Evolutionary conservation across 2,113 vertebrate species (phyloP).

Genomic region (Capricornis sumatraensis): DNA sequence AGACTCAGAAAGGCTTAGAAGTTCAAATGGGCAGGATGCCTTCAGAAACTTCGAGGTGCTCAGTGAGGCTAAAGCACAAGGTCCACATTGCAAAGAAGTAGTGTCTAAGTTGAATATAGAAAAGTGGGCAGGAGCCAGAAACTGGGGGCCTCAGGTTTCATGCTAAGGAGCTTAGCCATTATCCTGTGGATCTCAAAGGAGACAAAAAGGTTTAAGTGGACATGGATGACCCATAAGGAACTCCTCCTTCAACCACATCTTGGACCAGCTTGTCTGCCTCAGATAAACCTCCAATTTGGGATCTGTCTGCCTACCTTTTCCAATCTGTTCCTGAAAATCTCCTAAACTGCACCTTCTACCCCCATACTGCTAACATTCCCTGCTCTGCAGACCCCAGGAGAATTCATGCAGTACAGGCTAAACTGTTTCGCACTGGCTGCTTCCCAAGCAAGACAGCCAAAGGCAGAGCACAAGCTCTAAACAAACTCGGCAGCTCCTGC

Average conservation of each 20-base stretch:
- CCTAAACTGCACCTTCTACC: neutral
- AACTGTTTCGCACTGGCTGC: slow-evolving; percentile 57
- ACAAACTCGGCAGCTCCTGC: slow-evolving; percentile 72
- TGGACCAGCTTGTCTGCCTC: neutral
- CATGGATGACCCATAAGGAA: neutral
- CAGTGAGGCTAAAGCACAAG: neutral
- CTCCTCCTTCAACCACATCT: neutral
- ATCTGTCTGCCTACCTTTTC: neutral
- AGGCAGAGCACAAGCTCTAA: slow-evolving; percentile 50
- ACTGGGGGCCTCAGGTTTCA: neutral
- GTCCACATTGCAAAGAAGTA: neutral
- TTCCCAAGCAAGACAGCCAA: slow-evolving; percentile 64
- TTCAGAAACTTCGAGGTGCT: neutral
- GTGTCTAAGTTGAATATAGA: neutral
- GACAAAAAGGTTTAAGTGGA: neutral
- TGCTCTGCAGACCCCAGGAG: neutral
- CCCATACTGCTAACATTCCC: neutral
- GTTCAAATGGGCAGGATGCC: neutral
- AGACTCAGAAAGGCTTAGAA: neutral
- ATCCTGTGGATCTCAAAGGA: neutral
- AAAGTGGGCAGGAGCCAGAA: neutral
- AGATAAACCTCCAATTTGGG: neutral
- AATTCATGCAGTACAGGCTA: slow-evolving; percentile 31
- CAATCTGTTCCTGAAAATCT: neutral
- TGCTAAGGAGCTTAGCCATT: neutral